A percentile compares a stretch with the other conserved stretches of the same genome.
Conservation (phyloP, 2,888 invertebrate species). For the Caenorhabditis sp. region DNA sequence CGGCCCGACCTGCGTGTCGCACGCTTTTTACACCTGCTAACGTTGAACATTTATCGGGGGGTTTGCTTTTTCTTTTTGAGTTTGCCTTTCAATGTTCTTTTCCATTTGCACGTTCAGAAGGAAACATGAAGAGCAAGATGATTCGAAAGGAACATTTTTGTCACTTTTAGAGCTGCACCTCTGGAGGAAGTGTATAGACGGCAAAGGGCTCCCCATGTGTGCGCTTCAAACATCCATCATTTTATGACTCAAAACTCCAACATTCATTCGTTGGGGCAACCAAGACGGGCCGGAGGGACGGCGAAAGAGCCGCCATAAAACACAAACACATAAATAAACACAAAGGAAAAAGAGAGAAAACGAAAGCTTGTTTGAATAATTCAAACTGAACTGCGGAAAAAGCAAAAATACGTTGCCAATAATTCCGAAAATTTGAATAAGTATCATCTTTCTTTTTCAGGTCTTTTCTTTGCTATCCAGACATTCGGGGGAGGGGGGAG, state of each 20-base stretch:
- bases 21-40: conserved; percentile 23
- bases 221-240: conserved; percentile 59
- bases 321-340: conserved; percentile 63
- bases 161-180: conserved; percentile 43
- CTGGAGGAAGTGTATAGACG: conserved; percentile 34
- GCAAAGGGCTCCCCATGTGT: conserved; percentile 48
- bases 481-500: conserved; percentile 1
- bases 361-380: conserved; percentile 51
- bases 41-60: conserved; percentile 12
- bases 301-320: conserved; percentile 47
- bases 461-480: not conserved
- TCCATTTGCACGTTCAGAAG: not conserved
- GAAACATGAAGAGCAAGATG: conserved; percentile 27
- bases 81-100: not conserved
- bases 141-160: conserved; percentile 23
- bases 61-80: conserved; percentile 1
- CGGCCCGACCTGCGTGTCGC: not conserved
- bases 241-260: conserved; percentile 64
- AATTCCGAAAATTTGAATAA: not conserved
- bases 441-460: not conserved
- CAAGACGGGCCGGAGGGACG: conserved; percentile 16
- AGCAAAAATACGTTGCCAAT: conserved; percentile 9
- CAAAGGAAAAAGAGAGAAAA: no score
- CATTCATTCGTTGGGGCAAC: conserved; percentile 46
- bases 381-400: conserved; percentile 33